phyloP scores from a whole-genome alignment of 2,797 vertebrate species.

The Eidolon dupreanum region DNA sequence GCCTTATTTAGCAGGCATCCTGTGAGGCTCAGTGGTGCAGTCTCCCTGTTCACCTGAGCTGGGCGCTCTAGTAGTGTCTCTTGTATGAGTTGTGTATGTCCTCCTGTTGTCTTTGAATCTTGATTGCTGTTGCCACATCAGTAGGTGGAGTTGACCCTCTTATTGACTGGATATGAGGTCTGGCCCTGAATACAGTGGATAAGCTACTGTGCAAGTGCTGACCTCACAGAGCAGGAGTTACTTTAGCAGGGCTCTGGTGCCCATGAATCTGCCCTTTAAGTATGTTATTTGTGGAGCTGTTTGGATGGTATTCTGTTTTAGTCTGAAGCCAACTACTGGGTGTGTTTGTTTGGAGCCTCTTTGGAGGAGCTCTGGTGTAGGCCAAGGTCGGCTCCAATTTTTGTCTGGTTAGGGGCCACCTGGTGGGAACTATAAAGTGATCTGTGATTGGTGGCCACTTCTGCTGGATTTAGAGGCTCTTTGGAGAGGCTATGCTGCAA shows the following conservation, averaged over 20 bases:
- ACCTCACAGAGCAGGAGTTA: background rate
- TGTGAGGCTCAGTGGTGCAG: background rate
- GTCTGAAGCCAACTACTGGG: background rate
- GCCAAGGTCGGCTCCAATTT: background rate
- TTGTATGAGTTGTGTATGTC: too few relatives aligned
- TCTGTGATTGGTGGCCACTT: background rate
- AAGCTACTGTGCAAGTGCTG: background rate
- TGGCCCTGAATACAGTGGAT: background rate
- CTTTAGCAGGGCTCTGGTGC: background rate
- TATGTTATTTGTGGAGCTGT: background rate
- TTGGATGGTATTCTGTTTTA: background rate
- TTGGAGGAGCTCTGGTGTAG: background rate
- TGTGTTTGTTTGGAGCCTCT: background rate
- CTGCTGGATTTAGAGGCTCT: background rate
- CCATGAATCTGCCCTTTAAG: background rate
- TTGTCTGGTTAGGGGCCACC: background rate
- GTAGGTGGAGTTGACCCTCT: background rate
- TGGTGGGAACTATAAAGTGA: background rate
- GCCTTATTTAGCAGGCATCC: background rate
- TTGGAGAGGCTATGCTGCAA: background rate
- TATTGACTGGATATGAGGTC: background rate
- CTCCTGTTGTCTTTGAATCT: background rate
- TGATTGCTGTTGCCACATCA: background rate
- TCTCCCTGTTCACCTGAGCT: background rate
- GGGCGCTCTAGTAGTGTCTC: background rate